These are phyloP conservation scores for Rhopilema esculentum DNA, from an alignment of 30 jellyfish, hydroid and myxozoan genomes.

Conservation along the genomic window DNA sequence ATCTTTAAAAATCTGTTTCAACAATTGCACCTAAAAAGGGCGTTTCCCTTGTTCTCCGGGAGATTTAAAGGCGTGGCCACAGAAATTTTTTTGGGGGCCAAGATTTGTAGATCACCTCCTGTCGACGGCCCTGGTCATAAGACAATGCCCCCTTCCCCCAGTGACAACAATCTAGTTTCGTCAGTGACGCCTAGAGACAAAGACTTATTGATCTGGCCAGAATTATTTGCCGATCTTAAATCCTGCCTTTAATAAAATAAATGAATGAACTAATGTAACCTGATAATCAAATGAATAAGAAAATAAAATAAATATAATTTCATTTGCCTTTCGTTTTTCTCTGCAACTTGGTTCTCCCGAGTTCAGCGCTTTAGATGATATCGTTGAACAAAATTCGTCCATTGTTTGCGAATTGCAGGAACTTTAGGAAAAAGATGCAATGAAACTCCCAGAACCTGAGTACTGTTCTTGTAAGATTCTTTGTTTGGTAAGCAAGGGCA, in stretches of 20 bases:
- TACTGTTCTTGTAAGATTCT: background rate
- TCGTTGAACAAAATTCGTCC: constrained; percentile 10
- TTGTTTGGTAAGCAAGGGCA: background rate
- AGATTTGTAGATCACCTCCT: background rate
- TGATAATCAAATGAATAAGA: background rate
- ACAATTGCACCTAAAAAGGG: no score
- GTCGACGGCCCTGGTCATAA: background rate
- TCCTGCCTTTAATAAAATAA: background rate
- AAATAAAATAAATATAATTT: no score
- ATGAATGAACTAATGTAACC: background rate
- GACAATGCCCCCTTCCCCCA: background rate
- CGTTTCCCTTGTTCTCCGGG: no score
- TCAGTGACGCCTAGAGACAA: background rate
- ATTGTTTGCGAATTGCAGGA: constrained; percentile 10
- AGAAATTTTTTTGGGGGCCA: background rate
- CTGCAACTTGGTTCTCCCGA: background rate
- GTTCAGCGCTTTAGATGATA: background rate
- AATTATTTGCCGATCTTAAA: background rate
- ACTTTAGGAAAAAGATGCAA: background rate
- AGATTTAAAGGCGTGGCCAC: background rate
- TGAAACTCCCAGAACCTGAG: background rate
- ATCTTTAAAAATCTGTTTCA: background rate
- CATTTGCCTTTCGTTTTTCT: background rate
- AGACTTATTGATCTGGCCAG: background rate
- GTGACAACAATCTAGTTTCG: background rate